Conservation (phyloP, 2,797 vertebrate genomes). For the Botia kubotai region DNA sequence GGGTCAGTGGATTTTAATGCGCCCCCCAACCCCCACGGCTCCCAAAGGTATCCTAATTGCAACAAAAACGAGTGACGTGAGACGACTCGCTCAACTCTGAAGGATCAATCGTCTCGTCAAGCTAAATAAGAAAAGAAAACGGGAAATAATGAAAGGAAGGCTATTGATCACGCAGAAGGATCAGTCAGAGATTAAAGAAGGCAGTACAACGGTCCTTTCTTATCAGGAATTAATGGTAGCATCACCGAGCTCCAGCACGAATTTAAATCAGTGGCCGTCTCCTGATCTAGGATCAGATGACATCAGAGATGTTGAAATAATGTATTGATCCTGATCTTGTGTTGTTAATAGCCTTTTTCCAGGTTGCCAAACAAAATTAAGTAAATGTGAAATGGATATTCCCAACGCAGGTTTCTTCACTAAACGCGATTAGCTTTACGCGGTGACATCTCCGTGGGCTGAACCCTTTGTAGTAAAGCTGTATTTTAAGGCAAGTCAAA, state of each 20-base stretch:
- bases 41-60: slow-evolving; percentile 71
- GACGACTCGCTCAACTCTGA: slow-evolving; percentile 64
- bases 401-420: slow-evolving; percentile 73
- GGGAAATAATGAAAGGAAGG: slow-evolving; percentile 73
- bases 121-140: slow-evolving; percentile 60
- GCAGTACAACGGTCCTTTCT: slow-evolving; percentile 72
- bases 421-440: slow-evolving; percentile 79
- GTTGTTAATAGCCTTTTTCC: slow-evolving; percentile 75
- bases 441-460: slow-evolving; percentile 73
- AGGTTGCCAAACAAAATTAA: slow-evolving; percentile 80
- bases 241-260: slow-evolving; percentile 66
- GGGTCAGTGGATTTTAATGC: slow-evolving; percentile 64
- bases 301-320: slow-evolving; percentile 74
- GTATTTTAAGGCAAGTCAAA: slow-evolving; percentile 55
- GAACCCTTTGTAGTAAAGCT: slow-evolving; percentile 71
- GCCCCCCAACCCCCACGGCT: slow-evolving; percentile 6
- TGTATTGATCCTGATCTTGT: slow-evolving; percentile 71
- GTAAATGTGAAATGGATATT: slow-evolving; percentile 70
- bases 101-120: slow-evolving; percentile 75
- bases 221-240: slow-evolving; percentile 74
- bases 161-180: slow-evolving; percentile 73
- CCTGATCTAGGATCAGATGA: slow-evolving; percentile 61
- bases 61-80: slow-evolving; percentile 71
- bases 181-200: slow-evolving; percentile 77
- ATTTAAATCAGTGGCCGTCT: slow-evolving; percentile 72